Conservation (phyloP, 2,888 invertebrate species). For the Leptopterna dolabrata region DNA sequence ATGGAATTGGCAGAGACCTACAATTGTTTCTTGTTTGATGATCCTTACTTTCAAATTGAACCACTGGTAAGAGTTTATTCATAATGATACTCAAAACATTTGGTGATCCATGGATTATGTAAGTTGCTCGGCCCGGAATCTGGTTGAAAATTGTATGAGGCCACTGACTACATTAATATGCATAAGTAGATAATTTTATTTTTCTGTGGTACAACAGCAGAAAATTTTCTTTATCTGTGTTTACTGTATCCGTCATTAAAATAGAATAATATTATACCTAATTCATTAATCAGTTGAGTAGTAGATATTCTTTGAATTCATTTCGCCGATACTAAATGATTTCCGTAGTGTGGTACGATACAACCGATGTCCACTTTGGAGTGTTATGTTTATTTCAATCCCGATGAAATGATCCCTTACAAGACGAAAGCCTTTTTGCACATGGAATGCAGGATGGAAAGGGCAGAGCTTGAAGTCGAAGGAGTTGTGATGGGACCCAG, state of each 20-base stretch:
- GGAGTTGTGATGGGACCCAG: neutral
- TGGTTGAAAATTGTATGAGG: too few relatives aligned
- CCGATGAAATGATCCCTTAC: neutral
- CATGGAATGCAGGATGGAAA: slow-evolving; percentile 20
- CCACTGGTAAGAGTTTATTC: neutral
- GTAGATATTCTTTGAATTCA: neutral
- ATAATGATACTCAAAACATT: neutral
- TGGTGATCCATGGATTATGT: too few relatives aligned
- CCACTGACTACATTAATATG: too few relatives aligned
- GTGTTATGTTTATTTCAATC: neutral
- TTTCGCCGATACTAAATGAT: neutral
- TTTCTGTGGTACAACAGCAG: too few relatives aligned
- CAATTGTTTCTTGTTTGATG: neutral
- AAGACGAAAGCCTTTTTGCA: neutral
- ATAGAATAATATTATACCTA: neutral
- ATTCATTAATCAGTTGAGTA: neutral
- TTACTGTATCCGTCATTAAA: too few relatives aligned
- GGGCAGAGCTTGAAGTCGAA: neutral
- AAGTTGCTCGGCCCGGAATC: too few relatives aligned
- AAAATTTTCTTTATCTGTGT: too few relatives aligned
- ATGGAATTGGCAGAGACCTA: neutral
- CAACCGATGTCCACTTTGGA: neutral
- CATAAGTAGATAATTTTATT: too few relatives aligned
- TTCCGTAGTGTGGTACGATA: neutral
- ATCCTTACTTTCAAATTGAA: neutral